phyloP scores from a whole-genome alignment of 1,140 invertebrate species.

The Aphidius ervi region DNA sequence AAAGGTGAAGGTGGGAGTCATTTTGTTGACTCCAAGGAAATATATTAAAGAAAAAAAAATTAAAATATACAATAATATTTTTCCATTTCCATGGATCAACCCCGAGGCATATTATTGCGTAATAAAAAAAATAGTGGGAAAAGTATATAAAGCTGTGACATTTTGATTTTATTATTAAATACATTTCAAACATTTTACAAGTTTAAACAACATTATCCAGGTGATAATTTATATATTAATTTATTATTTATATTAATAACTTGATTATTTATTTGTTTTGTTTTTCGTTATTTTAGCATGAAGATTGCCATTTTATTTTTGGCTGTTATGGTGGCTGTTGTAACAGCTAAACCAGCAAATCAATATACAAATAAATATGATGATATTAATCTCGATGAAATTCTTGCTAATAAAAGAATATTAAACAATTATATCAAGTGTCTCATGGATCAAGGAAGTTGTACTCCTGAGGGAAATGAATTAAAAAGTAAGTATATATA shows the following conservation, averaged over 20 bases:
- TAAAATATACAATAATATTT: no score
- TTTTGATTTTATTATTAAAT: no score
- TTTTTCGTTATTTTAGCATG: conserved; percentile 32
- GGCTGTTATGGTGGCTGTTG: conserved; percentile 37
- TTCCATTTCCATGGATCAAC: no score
- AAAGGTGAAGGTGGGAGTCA: no score
- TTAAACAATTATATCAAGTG: conserved; percentile 66
- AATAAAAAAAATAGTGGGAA: no score
- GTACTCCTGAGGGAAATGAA: conserved; percentile 67
- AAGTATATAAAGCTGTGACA: no score
- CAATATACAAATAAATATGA: conserved; percentile 72
- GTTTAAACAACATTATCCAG: neutral
- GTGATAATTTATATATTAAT: no score
- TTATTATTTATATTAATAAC: neutral
- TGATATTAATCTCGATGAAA: conserved; percentile 65
- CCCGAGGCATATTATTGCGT: no score
- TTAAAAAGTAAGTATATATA: conserved; percentile 59
- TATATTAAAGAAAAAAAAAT: no score
- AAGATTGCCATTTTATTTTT: conserved; percentile 46
- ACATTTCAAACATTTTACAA: no score
- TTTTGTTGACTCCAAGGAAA: no score
- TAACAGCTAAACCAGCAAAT: conserved; percentile 42
- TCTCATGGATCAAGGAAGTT: conserved; percentile 62
- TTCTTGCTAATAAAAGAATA: conserved; percentile 64
- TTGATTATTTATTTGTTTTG: conserved; percentile 19